These are phyloP conservation scores for Hippasteria phrygiana DNA, from an alignment of 53 echinoderm and acorn worm species.

Conservation along the genomic window DNA sequence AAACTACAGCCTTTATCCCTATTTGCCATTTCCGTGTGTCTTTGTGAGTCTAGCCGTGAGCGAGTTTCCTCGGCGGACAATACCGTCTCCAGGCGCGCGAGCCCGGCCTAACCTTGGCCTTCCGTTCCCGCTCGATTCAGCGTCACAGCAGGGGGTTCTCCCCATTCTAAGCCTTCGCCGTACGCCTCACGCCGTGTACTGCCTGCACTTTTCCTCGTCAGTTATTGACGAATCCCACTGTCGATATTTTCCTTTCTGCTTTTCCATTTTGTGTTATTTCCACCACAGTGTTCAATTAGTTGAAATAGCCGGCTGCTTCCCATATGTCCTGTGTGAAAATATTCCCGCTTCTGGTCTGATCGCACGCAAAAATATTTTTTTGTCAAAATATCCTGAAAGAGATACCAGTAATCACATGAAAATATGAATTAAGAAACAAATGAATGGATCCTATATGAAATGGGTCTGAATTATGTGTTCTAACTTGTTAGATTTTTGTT, in stretches of 20 bases:
- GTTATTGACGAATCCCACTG: constrained; percentile 27
- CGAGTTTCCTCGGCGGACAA: constrained; percentile 19
- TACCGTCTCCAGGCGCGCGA: constrained; percentile 48
- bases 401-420: too few species aligned
- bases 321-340: background rate
- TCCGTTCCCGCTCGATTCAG: constrained; percentile 47
- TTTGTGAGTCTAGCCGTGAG: constrained; percentile 19
- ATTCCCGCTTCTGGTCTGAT: background rate
- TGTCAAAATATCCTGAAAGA: too few species aligned
- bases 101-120: constrained; percentile 56
- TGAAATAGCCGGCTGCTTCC: background rate
- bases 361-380: too few species aligned
- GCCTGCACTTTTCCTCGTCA: constrained; percentile 34
- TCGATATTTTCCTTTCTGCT: constrained; percentile 8
- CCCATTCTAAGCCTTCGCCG: background rate
- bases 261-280: background rate
- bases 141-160: constrained; percentile 15
- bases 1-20: background rate
- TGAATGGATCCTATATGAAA: too few species aligned
- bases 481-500: too few species aligned
- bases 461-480: too few species aligned
- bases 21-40: background rate
- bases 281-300: background rate
- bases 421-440: too few species aligned
- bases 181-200: background rate